Conservation (phyloP, 2,113 vertebrate species). For the Mesocricetus auratus region DNA sequence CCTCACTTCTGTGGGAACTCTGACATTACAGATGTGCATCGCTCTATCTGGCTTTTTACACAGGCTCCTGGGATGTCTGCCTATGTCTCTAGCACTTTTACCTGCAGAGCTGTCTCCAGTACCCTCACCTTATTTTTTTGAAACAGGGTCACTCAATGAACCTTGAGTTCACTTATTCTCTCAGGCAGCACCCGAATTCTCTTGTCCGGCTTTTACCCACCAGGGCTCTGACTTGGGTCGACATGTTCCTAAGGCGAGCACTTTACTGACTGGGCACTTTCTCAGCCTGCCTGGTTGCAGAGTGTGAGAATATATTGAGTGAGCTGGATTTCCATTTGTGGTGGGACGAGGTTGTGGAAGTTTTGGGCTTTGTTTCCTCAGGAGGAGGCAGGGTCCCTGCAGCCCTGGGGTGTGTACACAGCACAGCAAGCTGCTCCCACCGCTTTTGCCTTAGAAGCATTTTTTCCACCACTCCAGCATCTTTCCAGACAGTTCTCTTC, state of each 20-base stretch:
- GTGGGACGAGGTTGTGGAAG: neutral
- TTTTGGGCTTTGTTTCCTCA: neutral
- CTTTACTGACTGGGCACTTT: neutral
- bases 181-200: neutral
- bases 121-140: neutral
- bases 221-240: neutral
- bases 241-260: neutral
- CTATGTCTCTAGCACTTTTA: accelerated
- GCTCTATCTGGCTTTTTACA: neutral
- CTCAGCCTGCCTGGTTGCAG: neutral
- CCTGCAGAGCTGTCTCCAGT: neutral
- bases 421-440: slow-evolving; percentile 3
- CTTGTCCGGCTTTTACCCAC: neutral
- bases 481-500: slow-evolving; percentile 73
- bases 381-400: slow-evolving; percentile 19
- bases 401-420: neutral
- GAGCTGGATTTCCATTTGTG: neutral
- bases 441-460: slow-evolving; percentile 69
- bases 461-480: slow-evolving; percentile 57
- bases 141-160: neutral
- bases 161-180: neutral
- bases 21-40: neutral
- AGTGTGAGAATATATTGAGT: neutral
- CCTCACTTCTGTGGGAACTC: neutral
- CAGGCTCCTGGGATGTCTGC: neutral